Evolutionary conservation across 2,888 invertebrate species (phyloP).

Genomic region (Epistrophe eligans): DNA sequence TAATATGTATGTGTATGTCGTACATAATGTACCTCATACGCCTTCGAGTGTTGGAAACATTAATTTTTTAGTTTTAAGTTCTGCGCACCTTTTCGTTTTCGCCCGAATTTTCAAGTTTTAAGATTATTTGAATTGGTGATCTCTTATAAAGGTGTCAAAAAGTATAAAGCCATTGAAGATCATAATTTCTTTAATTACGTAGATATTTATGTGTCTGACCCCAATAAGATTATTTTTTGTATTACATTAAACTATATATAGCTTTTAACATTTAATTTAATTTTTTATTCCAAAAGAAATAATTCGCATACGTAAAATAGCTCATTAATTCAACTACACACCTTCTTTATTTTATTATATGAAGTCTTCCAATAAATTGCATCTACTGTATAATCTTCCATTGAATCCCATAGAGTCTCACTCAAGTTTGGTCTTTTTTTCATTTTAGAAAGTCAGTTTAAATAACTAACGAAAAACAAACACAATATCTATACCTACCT

Average conservation of each 20-base stretch:
- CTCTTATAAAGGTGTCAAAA: neutral
- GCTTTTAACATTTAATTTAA: neutral
- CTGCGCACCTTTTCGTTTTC: too few relatives aligned
- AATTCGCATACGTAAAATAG: constrained; percentile 19
- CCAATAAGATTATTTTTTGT: neutral
- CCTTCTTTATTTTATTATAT: neutral
- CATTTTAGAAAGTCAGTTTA: constrained; percentile 31
- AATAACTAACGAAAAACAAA: constrained; percentile 30
- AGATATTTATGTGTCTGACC: neutral
- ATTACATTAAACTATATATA: neutral
- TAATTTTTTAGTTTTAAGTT: too few relatives aligned
- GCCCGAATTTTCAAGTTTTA: too few relatives aligned
- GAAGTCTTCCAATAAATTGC: constrained; percentile 30
- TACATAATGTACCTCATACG: too few relatives aligned
- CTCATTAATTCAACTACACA: constrained; percentile 37
- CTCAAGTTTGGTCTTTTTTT: neutral
- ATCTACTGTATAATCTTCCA: neutral
- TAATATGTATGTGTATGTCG: too few relatives aligned
- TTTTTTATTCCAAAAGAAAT: neutral
- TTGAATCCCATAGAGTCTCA: neutral
- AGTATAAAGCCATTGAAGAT: neutral
- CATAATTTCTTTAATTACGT: neutral
- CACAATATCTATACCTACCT: constrained; percentile 41
- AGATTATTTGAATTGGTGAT: too few relatives aligned
- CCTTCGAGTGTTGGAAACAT: too few relatives aligned